Conservation (phyloP, 2,888 invertebrate species). For the Amphimallon solstitiale region DNA sequence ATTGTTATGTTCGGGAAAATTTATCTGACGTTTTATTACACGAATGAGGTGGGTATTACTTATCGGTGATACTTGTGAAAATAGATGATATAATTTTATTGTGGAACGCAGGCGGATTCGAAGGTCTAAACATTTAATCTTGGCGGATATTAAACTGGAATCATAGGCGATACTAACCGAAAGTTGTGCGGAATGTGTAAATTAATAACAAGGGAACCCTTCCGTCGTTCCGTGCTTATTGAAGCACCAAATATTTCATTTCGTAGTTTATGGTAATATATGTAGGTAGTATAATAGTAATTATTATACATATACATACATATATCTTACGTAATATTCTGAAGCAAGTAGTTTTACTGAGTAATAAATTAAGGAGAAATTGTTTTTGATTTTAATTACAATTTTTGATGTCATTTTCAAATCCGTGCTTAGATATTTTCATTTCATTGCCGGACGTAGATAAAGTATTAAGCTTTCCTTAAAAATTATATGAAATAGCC, state of each 20-base stretch:
- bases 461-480: too few species aligned
- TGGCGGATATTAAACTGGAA: background rate
- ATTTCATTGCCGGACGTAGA: too few species aligned
- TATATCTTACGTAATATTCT: too few species aligned
- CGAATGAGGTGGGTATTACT: slow-evolving; percentile 33
- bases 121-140: slow-evolving; percentile 4
- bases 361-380: too few species aligned
- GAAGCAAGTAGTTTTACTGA: too few species aligned
- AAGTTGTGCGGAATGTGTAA: background rate
- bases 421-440: too few species aligned
- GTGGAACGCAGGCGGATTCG: background rate
- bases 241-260: background rate
- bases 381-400: too few species aligned
- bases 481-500: too few species aligned
- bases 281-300: background rate
- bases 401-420: too few species aligned
- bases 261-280: background rate
- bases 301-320: too few species aligned
- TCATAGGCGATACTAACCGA: background rate
- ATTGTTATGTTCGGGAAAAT: slow-evolving; percentile 51
- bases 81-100: background rate
- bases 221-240: background rate
- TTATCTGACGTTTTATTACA: slow-evolving; percentile 51
- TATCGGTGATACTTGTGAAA: background rate
- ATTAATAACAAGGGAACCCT: background rate